These are phyloP conservation scores for Itoplectis maculator DNA, from an alignment of 2,888 invertebrate genomes.

Conservation along the genomic window DNA sequence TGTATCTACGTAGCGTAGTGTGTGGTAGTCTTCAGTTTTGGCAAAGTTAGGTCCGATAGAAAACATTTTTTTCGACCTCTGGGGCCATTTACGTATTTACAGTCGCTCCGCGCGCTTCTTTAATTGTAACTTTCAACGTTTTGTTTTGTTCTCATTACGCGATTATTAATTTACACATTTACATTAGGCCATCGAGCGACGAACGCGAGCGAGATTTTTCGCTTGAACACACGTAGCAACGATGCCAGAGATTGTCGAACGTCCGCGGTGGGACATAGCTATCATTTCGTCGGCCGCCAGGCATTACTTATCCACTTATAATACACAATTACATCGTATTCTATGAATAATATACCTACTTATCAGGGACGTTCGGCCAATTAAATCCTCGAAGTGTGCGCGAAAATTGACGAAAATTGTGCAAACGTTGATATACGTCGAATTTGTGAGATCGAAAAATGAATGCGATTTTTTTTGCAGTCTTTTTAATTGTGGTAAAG, in stretches of 20 bases:
- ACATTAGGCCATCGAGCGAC: slow-evolving; percentile 74
- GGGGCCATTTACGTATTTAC: slow-evolving; percentile 58
- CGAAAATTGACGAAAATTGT: not conserved
- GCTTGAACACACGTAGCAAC: slow-evolving; percentile 70
- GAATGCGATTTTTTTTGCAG: not conserved
- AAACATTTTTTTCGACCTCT: slow-evolving; percentile 73
- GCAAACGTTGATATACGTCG: not conserved
- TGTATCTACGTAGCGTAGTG: slow-evolving; percentile 47
- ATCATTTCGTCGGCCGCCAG: slow-evolving; percentile 1
- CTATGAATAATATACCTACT: slow-evolving; percentile 34
- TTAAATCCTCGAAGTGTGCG: not conserved
- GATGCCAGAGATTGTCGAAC: slow-evolving; percentile 81
- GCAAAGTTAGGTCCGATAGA: slow-evolving; percentile 80
- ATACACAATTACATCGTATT: slow-evolving; percentile 57
- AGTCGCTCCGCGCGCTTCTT: not conserved
- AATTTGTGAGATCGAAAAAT: not conserved
- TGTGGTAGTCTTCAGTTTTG: slow-evolving; percentile 77
- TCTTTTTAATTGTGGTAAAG: not conserved
- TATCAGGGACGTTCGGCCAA: not conserved
- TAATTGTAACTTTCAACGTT: slow-evolving; percentile 77
- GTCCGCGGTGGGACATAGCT: slow-evolving; percentile 64
- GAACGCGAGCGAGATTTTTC: slow-evolving; percentile 47
- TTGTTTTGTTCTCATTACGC: slow-evolving; percentile 44
- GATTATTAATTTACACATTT: slow-evolving; percentile 79
- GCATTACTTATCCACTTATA: slow-evolving; percentile 48